Conservation (phyloP, 2,888 invertebrate species). For the Lasioglossum calceatum region DNA sequence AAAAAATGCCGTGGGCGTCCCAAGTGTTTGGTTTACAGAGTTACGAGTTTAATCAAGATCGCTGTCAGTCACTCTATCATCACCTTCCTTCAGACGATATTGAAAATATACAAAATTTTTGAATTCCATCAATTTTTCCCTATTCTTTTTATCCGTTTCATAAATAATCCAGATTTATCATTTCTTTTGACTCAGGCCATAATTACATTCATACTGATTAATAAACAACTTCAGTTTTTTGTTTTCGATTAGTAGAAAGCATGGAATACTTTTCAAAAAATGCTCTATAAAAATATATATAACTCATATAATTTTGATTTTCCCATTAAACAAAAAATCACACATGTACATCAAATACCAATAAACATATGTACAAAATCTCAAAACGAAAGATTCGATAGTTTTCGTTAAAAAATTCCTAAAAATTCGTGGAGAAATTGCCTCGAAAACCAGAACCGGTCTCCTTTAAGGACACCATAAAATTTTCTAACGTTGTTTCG, state of each 20-base stretch:
- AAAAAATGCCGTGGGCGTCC: background rate
- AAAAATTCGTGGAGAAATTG: background rate
- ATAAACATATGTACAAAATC: background rate
- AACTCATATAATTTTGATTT: background rate
- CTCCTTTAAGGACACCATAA: background rate
- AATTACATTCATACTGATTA: background rate
- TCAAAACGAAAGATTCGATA: background rate
- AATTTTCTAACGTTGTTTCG: background rate
- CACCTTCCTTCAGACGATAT: background rate
- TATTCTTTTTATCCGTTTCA: background rate
- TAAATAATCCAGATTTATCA: background rate
- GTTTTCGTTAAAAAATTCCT: background rate
- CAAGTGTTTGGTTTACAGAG: background rate
- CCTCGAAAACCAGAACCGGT: background rate
- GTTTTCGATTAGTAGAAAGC: too few species aligned
- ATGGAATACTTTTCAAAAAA: too few species aligned
- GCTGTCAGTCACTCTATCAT: background rate
- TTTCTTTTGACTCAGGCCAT: background rate
- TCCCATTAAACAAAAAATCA: background rate
- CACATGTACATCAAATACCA: background rate
- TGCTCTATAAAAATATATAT: background rate
- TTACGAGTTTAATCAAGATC: background rate
- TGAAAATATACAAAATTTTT: too few species aligned
- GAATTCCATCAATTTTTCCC: background rate
- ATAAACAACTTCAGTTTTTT: background rate